phyloP scores from a whole-genome alignment of 2,888 invertebrate species.

The Drosophila ezoana region DNA sequence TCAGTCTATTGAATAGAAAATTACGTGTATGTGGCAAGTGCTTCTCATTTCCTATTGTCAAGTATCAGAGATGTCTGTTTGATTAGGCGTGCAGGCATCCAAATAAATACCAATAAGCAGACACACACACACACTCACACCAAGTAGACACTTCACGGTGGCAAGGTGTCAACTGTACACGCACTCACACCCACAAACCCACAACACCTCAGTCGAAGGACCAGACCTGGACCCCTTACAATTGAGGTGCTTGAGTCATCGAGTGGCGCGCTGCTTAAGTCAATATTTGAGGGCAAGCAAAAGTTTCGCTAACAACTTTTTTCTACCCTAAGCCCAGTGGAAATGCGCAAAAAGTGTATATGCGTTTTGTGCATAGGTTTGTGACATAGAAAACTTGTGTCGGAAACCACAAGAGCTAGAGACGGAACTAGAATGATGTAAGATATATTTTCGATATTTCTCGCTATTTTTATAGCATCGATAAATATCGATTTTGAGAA shows the following conservation, averaged over 20 bases:
- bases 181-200: constrained; percentile 30
- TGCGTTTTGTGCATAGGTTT: too few species aligned
- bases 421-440: too few species aligned
- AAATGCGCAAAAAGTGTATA: too few species aligned
- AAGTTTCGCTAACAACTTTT: constrained; percentile 69
- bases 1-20: constrained; percentile 10
- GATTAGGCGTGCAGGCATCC: constrained; percentile 73
- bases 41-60: constrained; percentile 21
- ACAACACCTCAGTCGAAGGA: constrained; percentile 8
- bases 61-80: constrained; percentile 54
- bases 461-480: not conserved
- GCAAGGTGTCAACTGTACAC: constrained; percentile 79
- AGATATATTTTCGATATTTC: not conserved
- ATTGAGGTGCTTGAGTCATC: constrained; percentile 59
- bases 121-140: constrained; percentile 8
- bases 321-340: not conserved
- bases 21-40: constrained; percentile 12
- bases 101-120: constrained; percentile 78
- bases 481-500: too few species aligned
- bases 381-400: too few species aligned
- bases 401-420: too few species aligned
- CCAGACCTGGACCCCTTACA: constrained; percentile 7
- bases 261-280: constrained; percentile 53
- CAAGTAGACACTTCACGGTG: constrained; percentile 43
- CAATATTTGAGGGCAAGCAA: constrained; percentile 64